Base-by-base conservation (phyloP, 1,140 invertebrate species). In the Choristoneura fumiferana region DNA sequence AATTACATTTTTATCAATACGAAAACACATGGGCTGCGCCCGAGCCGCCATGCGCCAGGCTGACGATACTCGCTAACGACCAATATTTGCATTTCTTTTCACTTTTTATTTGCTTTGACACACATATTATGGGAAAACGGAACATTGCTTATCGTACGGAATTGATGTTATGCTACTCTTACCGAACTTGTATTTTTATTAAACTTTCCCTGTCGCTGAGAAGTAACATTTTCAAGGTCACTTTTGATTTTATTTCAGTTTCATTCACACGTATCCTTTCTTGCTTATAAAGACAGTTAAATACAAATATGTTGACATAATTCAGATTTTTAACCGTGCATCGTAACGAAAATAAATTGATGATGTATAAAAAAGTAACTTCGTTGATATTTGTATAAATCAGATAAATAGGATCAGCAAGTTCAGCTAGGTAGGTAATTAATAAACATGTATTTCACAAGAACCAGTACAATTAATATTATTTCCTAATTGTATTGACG, bases 1-100 rank as follows among this genome's bases (percentile, higher is more conserved):
- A 80, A 82, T 81, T 81, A 73, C 65, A 66, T 72, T 71, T 57
- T 78, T 74, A 79, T 78, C 72, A 73, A 77, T 73, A 73, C 49
- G 57, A 62, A 53, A 63, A 58, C 54, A 78, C 62, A 62, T 60
- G 56, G 38, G 52, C 22, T 17, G 33, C 52, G 33, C 14, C 4
- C 13, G 1, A 29, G 52, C 15, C 14, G 13, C 12, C 12, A 15
- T 15, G 9, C 14, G n/a, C 18, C 6, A 15, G 39, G 17, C 10
- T 38, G 35, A 12, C n/a, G 53, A 38, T 57, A 43, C 53, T 49
- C 45, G 53, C 57, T 57, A 53, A 57, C 38, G 38, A 37, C 54
- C 17, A 52, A 57, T 39, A 57, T 62, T 62, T 35, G 49, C 60
- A 60, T 60, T 57, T 57, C 14, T 57, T 62, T 62, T 62, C 60